Evolutionary conservation across 2,888 invertebrate genomes (phyloP), one percentile per base, ranked within the genome.

Genomic region (Sthenelais limicola): DNA sequence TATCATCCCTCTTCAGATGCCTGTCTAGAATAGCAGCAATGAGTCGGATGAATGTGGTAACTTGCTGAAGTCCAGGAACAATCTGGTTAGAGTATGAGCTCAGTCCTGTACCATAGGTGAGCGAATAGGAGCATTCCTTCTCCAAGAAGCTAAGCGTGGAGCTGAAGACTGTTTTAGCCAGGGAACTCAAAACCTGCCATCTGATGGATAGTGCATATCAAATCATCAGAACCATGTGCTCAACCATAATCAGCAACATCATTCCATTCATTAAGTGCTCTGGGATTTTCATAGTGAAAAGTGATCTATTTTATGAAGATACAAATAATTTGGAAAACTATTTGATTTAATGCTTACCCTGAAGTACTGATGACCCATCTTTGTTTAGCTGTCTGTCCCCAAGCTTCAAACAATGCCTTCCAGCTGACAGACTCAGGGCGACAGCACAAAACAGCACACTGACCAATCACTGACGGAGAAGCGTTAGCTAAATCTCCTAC

Each of bases 401-500:
- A 87, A 48, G 77, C 75, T 51, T 85, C 82, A 72, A 83, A 81
- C 32, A 85, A 75, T 1, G 81, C 80, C 66, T 78, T 81, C 87
- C 87, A 86, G 43, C 76, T 76, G 28, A 83, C 81, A 0, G 80
- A 80, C 24, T 76, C 79, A 4, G 79, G 73, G 15, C 78, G 77
- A 77, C 82, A 84, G 77, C 86, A 81, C 47, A 86, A 79, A 35
- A 86, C 77, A 9, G 79, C 76, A 74, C 84, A 84, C 35, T 82
- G 82, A 4, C 83, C 75, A 32, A 87, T 75, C 0, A 80, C 79
- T 4, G 85, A 80, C 3, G 87, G 87, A 0, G 87, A 86, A 3
- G 83, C 82, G 28, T 68, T 32, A 15, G 47, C 43, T 35, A 78
- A 70, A 66, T 78, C 77, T 18, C 70, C 12, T 15, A 71, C 24